phyloP scores from a whole-genome alignment of 2,888 invertebrate genomes.

The Magallana nippona region DNA sequence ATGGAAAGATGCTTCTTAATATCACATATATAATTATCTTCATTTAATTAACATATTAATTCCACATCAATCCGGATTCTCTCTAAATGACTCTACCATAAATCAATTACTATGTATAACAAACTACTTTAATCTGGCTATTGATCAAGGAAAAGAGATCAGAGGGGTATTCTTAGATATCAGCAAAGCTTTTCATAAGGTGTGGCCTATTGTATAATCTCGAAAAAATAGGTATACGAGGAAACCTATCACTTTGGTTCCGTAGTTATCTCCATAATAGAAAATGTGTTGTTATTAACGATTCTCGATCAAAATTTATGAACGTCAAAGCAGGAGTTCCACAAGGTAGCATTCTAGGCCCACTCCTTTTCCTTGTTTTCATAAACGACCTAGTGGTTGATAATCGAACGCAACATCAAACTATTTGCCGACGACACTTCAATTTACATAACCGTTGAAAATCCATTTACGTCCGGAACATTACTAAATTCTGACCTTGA shows the following conservation, averaged over 20 bases:
- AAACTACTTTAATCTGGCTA: constrained; percentile 3
- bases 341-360: constrained; percentile 32
- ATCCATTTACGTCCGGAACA: not conserved
- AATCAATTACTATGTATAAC: constrained; percentile 32
- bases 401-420: constrained; percentile 8
- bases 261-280: not conserved
- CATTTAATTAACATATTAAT: not conserved
- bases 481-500: not conserved
- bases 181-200: constrained; percentile 32
- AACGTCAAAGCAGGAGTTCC: constrained; percentile 37
- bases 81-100: constrained; percentile 23
- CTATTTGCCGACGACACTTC: constrained; percentile 39
- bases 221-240: constrained; percentile 12
- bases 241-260: constrained; percentile 14
- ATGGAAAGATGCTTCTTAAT: constrained; percentile 35
- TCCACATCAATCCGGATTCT: constrained; percentile 14
- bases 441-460: constrained; percentile 38
- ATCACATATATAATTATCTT: constrained; percentile 29
- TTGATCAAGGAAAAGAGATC: constrained; percentile 37
- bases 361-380: constrained; percentile 25
- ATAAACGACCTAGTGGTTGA: constrained; percentile 37
- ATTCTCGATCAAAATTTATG: not conserved
- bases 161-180: constrained; percentile 30
- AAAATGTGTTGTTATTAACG: constrained; percentile 6
- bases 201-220: constrained; percentile 40